A percentile compares a stretch with the other conserved stretches of the same genome.
These are phyloP conservation scores for Acanthoscelides obtectus DNA, from an alignment of 2,888 invertebrate species.

Conservation along the genomic window DNA sequence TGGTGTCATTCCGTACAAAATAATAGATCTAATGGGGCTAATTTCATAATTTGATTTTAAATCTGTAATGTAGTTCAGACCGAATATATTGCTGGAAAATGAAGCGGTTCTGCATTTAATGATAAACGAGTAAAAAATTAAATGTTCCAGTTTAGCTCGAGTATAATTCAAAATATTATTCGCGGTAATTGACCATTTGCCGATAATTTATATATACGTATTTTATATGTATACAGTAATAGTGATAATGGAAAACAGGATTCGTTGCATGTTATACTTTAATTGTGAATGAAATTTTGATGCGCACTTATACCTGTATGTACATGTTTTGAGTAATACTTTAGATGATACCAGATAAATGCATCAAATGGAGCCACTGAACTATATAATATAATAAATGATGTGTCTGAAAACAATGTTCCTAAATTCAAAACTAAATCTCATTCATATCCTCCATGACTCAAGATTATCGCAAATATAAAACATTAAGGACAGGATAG, in stretches of 20 bases:
- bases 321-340: no score
- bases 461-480: no score
- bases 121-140: background rate
- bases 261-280: background rate
- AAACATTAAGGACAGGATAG: no score
- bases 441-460: no score
- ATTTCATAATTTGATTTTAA: background rate
- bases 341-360: no score
- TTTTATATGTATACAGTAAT: background rate
- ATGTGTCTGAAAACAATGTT: no score
- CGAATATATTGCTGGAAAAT: background rate
- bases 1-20: background rate
- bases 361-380: no score
- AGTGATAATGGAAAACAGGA: background rate
- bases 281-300: background rate
- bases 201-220: background rate
- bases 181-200: background rate
- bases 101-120: background rate
- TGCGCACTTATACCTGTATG: constrained; percentile 17
- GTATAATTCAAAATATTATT: background rate
- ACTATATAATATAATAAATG: no score
- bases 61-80: background rate
- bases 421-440: no score
- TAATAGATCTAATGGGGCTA: background rate
- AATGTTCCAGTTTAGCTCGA: background rate